Conservation (phyloP, 1,140 invertebrate species). For the Drosophila tsacasi region DNA sequence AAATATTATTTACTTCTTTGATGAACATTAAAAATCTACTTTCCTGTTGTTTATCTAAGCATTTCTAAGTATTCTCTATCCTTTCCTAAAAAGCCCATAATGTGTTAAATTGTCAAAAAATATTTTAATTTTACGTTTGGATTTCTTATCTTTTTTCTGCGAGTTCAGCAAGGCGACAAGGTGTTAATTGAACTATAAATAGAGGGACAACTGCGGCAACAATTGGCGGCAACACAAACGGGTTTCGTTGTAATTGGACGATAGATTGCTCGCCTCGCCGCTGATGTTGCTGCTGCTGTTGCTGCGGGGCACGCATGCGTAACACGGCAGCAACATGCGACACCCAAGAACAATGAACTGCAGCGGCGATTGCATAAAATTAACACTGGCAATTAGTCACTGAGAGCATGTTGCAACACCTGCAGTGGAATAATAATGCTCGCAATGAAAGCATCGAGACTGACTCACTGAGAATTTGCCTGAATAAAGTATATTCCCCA, state of each 20-base stretch:
- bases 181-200: constrained; percentile 77
- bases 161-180: constrained; percentile 59
- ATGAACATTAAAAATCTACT: too few relatives aligned
- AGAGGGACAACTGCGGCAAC: constrained; percentile 59
- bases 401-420: constrained; percentile 48
- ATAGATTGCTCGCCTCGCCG: constrained; percentile 45
- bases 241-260: constrained; percentile 43
- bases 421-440: constrained; percentile 10
- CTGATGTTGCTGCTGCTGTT: constrained; percentile 43
- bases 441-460: constrained; percentile 13
- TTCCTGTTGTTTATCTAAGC: too few relatives aligned
- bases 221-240: constrained; percentile 61
- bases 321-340: constrained; percentile 63
- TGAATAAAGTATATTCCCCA: constrained; percentile 1
- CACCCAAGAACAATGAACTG: constrained; percentile 48
- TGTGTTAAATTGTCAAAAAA: background rate
- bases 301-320: constrained; percentile 70
- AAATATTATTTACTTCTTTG: too few relatives aligned
- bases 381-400: constrained; percentile 64
- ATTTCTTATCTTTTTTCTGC: constrained; percentile 44
- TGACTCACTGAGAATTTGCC: constrained; percentile 27
- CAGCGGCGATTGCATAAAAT: constrained; percentile 70
- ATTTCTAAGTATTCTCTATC: background rate
- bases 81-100: constrained; percentile 1
- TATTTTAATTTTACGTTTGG: constrained; percentile 43